Base-by-base conservation (phyloP, 2,797 vertebrate genomes). In the Parambassis ranga region DNA sequence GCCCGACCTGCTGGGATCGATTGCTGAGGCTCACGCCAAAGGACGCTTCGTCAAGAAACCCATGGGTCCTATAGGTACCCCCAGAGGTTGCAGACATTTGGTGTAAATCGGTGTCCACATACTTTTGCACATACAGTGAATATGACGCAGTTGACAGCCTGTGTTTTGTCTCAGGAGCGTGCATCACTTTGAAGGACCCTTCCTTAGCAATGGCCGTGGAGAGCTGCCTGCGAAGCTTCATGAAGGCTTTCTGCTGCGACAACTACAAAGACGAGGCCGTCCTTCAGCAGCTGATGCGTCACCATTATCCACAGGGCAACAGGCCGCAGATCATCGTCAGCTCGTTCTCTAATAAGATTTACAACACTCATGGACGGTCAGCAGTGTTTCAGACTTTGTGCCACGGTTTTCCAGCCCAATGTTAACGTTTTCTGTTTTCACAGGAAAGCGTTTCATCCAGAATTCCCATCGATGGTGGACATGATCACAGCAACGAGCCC, bases 201-300 rank as follows among this genome's bases (percentile, higher is more conserved):
- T 43, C 56, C 18, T 33, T 88, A 52, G 79, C 83, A 1, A 66
- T 89, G 2, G 89, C 86, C 2, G 88, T 92, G 53, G 90, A 92
- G 74, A 78, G 78, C 60, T 91, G 90, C 9, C 68, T 91, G 58
- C 47, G 82, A 23, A 68, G 82, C 80, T 87, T 88, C 43, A 77
- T 92, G 71, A 92, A 86, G 65, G 84, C 85, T 3, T 92, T 91
- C 74, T 91, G 91, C 72, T 92, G 90, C 14, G 91, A 91, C 65
- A 90, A 88, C 74, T 86, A 90, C 76, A 87, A 50, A 38, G 91
- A 92, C 3, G 91, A 92, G 63, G 51, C 28, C 0, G 72, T 89
- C 43, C 78, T 91, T 1, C 82, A 91, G 76, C 75, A 80, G 16
- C 63, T 91, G 38, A 90, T 91, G 91, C 47, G 71, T 5, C 48